Base-by-base conservation (phyloP, 2,888 invertebrate genomes). In the Tetropium fuscum region DNA sequence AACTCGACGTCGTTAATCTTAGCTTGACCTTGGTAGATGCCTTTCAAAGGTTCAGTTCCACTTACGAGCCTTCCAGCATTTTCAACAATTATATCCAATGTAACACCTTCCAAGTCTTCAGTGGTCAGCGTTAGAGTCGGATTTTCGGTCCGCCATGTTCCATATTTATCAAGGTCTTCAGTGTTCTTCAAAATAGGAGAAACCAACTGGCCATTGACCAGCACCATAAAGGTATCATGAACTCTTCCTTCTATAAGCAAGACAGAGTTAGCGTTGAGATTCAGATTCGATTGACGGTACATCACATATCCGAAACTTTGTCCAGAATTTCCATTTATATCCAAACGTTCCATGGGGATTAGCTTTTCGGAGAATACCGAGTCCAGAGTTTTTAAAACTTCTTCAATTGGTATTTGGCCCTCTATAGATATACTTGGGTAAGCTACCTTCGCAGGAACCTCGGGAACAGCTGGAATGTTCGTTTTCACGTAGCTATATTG, bases 21-120 rank as follows among this genome's bases (percentile, higher is more conserved):
- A 0, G 86, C 79, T 1, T 78, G 77, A 0, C 84, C 84, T 64
- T 83, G 78, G 74, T 78, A 79, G 2, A 82, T 43, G 0, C 82
- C 83, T 68, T 74, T 83, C 69, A 69, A 75, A 58, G 80, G 78
- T 51, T 66, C 66, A 54, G 54, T 61, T 2, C 64, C 64, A 1
- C 65, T 59, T 32, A 69, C 70, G 2, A 92, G 86, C 49, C 94
- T 85, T 6, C 95, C 96, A 83, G 92, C 92, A 78, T 92, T 94
- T 81, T 96, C 95, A 1, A 84, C 82, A 1, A 87, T 68, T 8
- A 85, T 58, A 45, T 82, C 80, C 18, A 85, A 59, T 11, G 73
- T 74, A 30, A 73, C 72, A 78, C 56, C 56, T 10, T 45, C 38
- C 11, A 72, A 13, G 2, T 60, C 72, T 1, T 68, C 70, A 8